Evolutionary conservation across 2,888 invertebrate genomes (phyloP).

Genomic region (Orthosia incerta): DNA sequence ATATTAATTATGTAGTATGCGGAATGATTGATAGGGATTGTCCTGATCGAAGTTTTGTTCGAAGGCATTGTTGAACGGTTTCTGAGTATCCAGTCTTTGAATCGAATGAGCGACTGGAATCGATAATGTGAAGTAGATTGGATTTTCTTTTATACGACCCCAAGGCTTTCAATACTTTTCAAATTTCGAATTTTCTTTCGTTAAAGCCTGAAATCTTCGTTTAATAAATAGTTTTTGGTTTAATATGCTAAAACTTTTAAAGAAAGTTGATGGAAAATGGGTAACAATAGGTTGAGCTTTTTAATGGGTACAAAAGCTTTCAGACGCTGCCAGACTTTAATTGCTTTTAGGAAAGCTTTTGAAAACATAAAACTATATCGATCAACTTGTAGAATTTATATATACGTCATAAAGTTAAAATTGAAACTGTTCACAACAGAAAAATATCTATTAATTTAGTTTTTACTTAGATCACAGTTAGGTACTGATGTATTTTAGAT

Average conservation of each 20-base stretch:
- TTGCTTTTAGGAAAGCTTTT: neutral
- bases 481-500: too few relatives aligned
- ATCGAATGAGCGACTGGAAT: slow-evolving; percentile 42
- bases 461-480: too few relatives aligned
- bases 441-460: too few relatives aligned
- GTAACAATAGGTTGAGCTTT: neutral
- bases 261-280: neutral
- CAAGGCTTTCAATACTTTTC: too few relatives aligned
- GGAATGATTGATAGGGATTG: slow-evolving; percentile 86
- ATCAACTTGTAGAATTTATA: neutral
- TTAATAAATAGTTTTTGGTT: neutral
- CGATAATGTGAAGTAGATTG: slow-evolving; percentile 20
- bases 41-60: slow-evolving; percentile 69
- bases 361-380: neutral
- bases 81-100: slow-evolving; percentile 35
- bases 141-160: neutral
- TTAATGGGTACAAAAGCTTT: slow-evolving; percentile 23
- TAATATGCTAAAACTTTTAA: neutral
- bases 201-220: neutral
- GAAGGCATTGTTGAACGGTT: slow-evolving; percentile 37
- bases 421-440: too few relatives aligned
- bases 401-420: neutral
- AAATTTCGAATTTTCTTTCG: too few relatives aligned
- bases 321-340: neutral
- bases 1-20: slow-evolving; percentile 88